Evolutionary conservation across 2,888 invertebrate genomes (phyloP).

Genomic region (Gryllus longicercus): DNA sequence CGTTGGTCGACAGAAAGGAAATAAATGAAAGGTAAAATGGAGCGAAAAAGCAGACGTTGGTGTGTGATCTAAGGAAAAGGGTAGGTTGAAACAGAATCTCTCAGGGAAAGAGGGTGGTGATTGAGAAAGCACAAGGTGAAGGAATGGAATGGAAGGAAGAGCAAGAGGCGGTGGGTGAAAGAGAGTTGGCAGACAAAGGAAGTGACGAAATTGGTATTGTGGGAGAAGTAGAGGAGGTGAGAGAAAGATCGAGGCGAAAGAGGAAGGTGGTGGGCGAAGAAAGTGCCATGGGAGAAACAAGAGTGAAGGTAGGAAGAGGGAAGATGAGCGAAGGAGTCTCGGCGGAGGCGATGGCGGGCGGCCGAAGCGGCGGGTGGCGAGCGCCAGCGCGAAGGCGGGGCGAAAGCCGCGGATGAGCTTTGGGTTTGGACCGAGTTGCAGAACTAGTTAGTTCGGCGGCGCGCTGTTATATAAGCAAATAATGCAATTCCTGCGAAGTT

Average conservation of each 20-base stretch:
- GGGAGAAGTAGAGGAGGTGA: neutral
- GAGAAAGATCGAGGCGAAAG: neutral
- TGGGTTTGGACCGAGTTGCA: neutral
- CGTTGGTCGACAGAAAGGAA: too few species aligned
- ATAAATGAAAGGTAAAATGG: too few species aligned
- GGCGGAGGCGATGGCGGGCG: too few species aligned
- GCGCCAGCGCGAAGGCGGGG: neutral
- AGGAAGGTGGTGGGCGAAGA: neutral
- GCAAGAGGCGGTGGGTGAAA: neutral
- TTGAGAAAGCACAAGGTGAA: too few species aligned
- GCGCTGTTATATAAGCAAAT: slow-evolving; percentile 6
- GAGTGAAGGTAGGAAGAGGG: too few species aligned
- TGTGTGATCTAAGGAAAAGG: too few species aligned
- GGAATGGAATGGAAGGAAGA: neutral
- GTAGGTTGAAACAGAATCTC: too few species aligned
- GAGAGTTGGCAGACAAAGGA: neutral
- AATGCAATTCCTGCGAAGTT: slow-evolving; percentile 3
- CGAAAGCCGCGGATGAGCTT: neutral
- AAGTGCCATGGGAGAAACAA: too few species aligned
- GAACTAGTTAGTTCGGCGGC: neutral
- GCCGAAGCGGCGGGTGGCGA: neutral
- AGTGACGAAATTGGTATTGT: neutral
- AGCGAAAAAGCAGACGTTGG: too few species aligned
- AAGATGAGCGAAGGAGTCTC: too few species aligned
- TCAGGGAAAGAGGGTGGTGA: too few species aligned